Conservation (phyloP, 2,797 vertebrate genomes). For the Lithobates sylvaticus region DNA sequence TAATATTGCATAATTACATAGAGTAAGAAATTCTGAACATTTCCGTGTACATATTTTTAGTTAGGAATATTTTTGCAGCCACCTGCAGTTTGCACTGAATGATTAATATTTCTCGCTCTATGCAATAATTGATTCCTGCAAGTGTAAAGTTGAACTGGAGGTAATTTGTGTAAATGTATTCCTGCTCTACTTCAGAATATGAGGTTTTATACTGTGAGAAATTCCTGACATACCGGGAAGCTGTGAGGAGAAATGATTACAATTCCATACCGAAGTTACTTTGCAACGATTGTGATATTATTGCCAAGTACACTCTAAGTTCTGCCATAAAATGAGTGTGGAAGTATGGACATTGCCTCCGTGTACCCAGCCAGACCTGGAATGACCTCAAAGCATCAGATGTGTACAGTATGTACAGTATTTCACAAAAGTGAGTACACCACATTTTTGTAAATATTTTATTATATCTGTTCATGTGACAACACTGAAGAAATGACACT, state of each 20-base stretch:
- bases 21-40: not conserved
- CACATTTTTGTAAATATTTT: too few species aligned
- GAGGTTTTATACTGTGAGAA: slow-evolving; percentile 24
- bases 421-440: too few species aligned
- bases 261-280: slow-evolving; percentile 41
- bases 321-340: slow-evolving; percentile 1
- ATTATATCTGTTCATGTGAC: too few species aligned
- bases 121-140: slow-evolving; percentile 21
- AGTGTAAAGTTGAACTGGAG: slow-evolving; percentile 19
- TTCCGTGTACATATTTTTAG: not conserved
- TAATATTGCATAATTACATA: too few species aligned
- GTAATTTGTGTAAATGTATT: slow-evolving; percentile 48
- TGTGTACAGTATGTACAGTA: not conserved
- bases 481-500: too few species aligned
- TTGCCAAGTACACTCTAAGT: not conserved
- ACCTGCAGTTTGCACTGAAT: slow-evolving; percentile 36
- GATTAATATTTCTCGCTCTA: slow-evolving; percentile 23
- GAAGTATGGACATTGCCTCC: not conserved
- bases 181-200: slow-evolving; percentile 6
- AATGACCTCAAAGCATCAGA: not conserved
- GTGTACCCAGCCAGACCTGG: not conserved
- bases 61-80: not conserved
- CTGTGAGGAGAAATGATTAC: slow-evolving; percentile 23
- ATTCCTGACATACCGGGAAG: slow-evolving; percentile 45
- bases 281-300: slow-evolving; percentile 18